phyloP scores from a whole-genome alignment of 2,113 vertebrate species.

The Poecilia latipinna region DNA sequence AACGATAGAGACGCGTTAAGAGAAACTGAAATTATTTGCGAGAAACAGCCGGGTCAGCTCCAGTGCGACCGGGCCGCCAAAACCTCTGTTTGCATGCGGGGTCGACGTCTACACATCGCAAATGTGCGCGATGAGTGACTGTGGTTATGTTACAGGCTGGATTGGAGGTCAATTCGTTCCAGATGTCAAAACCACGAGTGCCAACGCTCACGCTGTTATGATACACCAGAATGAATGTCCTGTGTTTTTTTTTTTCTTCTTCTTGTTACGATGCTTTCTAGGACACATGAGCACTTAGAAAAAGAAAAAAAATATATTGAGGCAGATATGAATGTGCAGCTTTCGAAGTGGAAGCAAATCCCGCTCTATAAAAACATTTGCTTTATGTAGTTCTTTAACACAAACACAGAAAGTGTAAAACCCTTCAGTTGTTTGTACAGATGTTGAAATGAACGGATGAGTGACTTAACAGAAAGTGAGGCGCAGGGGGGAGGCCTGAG shows the following conservation, averaged over 20 bases:
- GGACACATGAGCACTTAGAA: slow-evolving; percentile 3
- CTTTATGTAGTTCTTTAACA: background rate
- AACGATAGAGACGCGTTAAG: slow-evolving; percentile 22
- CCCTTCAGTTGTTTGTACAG: background rate
- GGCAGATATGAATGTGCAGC: background rate
- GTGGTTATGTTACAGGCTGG: slow-evolving; percentile 60
- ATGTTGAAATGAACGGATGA: background rate
- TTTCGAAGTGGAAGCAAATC: background rate
- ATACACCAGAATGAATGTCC: slow-evolving; percentile 61
- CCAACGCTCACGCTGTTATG: slow-evolving; percentile 49
- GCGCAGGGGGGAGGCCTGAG: slow-evolving; percentile 23
- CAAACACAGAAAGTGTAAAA: background rate
- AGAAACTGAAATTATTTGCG: slow-evolving; percentile 33
- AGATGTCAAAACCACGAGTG: slow-evolving; percentile 55
- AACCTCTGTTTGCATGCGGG: background rate
- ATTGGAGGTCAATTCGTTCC: slow-evolving; percentile 69
- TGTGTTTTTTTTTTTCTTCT: background rate
- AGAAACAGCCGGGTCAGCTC: slow-evolving; percentile 43
- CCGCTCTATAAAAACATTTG: background rate
- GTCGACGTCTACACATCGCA: background rate
- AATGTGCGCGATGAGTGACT: slow-evolving; percentile 35
- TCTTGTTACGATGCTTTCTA: background rate
- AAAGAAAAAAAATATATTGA: background rate
- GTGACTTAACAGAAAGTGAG: background rate
- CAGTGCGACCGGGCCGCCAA: slow-evolving; percentile 27